phyloP scores from a whole-genome alignment of 2,113 vertebrate genomes.

The Pedetes capensis region DNA sequence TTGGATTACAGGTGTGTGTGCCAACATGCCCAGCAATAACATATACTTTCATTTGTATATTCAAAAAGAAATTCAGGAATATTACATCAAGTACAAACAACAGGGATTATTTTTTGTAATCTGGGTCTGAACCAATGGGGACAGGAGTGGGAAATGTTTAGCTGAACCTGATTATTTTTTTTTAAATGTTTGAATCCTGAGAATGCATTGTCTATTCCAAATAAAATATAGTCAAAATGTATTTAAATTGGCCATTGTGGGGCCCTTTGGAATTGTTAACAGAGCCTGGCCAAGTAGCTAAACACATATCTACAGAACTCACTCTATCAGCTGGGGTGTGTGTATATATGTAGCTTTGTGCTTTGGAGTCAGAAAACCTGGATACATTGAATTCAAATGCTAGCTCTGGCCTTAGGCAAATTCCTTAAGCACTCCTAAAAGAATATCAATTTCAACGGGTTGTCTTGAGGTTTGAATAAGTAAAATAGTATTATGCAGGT shows the following conservation, averaged over 20 bases:
- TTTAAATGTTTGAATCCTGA: background rate
- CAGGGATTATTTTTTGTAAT: background rate
- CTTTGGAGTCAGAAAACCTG: constrained; percentile 10
- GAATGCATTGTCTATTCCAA: background rate
- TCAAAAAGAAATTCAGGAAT: constrained; percentile 7
- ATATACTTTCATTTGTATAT: background rate
- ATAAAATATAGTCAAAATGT: too few relatives aligned
- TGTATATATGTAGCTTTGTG: background rate
- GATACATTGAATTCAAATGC: background rate
- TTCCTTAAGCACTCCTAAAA: background rate
- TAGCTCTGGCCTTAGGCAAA: background rate
- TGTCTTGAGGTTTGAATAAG: background rate
- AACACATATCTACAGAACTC: background rate
- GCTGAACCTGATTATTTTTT: background rate
- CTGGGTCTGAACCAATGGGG: background rate
- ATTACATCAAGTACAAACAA: background rate
- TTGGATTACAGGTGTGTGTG: too few relatives aligned
- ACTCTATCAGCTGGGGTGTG: background rate
- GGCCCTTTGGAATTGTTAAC: background rate
- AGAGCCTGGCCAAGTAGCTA: background rate
- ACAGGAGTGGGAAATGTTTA: background rate
- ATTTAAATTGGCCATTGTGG: background rate
- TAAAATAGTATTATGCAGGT: background rate
- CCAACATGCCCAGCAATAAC: too few relatives aligned
- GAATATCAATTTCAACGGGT: background rate